Conservation (phyloP, 2,113 vertebrate species). For the Boulengeromyrus knoepffleri region DNA sequence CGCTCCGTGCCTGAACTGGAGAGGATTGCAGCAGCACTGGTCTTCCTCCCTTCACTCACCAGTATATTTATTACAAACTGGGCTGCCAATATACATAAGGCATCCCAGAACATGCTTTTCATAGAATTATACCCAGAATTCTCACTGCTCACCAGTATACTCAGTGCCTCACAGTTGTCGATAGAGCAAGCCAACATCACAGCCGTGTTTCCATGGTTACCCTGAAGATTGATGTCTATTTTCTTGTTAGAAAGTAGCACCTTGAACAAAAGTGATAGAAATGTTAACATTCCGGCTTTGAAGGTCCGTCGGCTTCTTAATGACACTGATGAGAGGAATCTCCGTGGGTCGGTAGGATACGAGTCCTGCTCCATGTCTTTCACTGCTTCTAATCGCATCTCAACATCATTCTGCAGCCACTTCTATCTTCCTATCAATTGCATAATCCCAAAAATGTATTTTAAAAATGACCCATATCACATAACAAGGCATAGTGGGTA, state of each 20-base stretch:
- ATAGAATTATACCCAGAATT: conserved; percentile 23
- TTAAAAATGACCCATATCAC: neutral
- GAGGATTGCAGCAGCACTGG: conserved; percentile 2
- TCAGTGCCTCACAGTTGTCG: conserved; percentile 80
- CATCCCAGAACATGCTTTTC: neutral
- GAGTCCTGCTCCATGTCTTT: neutral
- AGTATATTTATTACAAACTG: neutral
- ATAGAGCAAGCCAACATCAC: conserved; percentile 73
- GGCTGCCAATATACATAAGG: neutral
- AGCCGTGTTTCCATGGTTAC: conserved; percentile 86
- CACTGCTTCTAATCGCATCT: neutral
- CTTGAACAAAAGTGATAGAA: conserved; percentile 48
- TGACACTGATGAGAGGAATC: neutral
- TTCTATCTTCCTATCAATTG: neutral
- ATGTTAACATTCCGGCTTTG: neutral
- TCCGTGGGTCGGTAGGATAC: neutral
- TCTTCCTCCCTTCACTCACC: neutral
- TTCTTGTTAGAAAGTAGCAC: conserved; percentile 66
- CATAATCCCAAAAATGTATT: neutral
- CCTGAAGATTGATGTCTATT: conserved; percentile 77
- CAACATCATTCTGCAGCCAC: neutral
- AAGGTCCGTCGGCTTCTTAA: neutral
- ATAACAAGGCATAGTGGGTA: neutral
- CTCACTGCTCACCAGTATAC: conserved; percentile 68
- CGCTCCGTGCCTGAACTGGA: conserved; percentile 74